phyloP scores from a whole-genome alignment of 2,888 invertebrate genomes.

The Heliconius ismenius region DNA sequence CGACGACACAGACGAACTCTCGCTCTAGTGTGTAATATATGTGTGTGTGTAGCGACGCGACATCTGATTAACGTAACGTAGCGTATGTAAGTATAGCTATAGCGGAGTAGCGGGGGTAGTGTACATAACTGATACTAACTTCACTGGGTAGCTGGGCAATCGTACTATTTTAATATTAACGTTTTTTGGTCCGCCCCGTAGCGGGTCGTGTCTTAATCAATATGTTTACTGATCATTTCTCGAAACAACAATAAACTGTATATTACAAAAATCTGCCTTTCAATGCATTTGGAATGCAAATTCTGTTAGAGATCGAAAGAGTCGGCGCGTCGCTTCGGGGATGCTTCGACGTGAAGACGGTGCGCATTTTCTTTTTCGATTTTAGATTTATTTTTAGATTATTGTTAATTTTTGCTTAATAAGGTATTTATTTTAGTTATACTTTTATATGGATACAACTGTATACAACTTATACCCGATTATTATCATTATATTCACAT shows the following conservation, averaged over 20 bases:
- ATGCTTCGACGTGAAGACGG: slow-evolving; percentile 54
- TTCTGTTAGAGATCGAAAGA: slow-evolving; percentile 54
- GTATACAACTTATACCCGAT: slow-evolving; percentile 71
- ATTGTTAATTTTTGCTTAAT: slow-evolving; percentile 74
- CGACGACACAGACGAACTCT: slow-evolving; percentile 31
- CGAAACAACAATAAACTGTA: slow-evolving; percentile 66
- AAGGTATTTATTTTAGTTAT: slow-evolving; percentile 82
- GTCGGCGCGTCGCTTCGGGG: slow-evolving; percentile 40
- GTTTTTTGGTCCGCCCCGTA: slow-evolving; percentile 56
- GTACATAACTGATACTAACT: slow-evolving; percentile 71
- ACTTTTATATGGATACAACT: slow-evolving; percentile 78
- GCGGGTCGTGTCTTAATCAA: slow-evolving; percentile 45
- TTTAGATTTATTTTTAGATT: slow-evolving; percentile 68
- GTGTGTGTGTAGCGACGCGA: slow-evolving; percentile 62
- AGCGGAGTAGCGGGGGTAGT: slow-evolving; percentile 20
- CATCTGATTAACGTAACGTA: slow-evolving; percentile 78
- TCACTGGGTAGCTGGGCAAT: slow-evolving; percentile 81
- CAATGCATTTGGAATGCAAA: slow-evolving; percentile 67
- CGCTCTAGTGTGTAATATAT: slow-evolving; percentile 57
- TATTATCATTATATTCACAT: slow-evolving; percentile 38
- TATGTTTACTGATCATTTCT: slow-evolving; percentile 52
- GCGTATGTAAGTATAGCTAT: slow-evolving; percentile 54
- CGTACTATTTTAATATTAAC: slow-evolving; percentile 76
- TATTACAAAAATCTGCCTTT: slow-evolving; percentile 72
- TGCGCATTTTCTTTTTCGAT: slow-evolving; percentile 69